Percentiles rank a stretch among this genome's conserved stretches.
phyloP scores from a whole-genome alignment of 1,140 invertebrate species.

The Sarcophaga peregrina region DNA sequence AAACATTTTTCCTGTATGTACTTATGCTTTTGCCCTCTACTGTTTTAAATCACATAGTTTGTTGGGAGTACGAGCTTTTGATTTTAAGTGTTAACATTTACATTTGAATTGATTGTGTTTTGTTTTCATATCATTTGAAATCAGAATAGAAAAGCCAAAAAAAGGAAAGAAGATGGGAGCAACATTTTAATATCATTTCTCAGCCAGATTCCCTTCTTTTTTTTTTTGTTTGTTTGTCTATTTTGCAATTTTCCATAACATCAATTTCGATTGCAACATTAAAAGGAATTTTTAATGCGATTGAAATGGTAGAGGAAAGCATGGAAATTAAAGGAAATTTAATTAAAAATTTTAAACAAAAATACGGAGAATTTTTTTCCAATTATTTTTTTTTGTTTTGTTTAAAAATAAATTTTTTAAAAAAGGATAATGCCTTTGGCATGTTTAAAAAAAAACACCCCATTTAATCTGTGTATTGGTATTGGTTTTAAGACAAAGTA shows the following conservation, averaged over 20 bases:
- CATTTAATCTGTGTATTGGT: no score
- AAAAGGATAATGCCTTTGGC: no score
- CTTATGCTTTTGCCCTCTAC: not conserved
- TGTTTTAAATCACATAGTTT: conserved; percentile 10
- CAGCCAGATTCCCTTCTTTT: not conserved
- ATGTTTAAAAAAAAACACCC: no score
- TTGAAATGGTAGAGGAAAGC: not conserved
- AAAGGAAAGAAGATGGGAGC: not conserved
- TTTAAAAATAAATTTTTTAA: no score
- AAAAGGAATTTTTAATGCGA: conserved; percentile 63
- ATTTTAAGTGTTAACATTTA: conserved; percentile 39
- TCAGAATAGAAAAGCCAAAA: not conserved
- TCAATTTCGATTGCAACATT: conserved; percentile 66
- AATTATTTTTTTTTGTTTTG: no score
- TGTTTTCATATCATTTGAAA: conserved; percentile 29
- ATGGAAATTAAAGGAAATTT: conserved; percentile 6
- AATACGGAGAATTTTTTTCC: no score
- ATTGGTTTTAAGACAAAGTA: no score
- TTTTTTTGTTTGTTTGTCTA: not conserved
- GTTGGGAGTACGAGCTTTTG: not conserved
- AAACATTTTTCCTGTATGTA: not conserved
- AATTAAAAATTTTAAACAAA: conserved; percentile 11
- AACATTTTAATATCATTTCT: not conserved
- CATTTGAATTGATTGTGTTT: conserved; percentile 47
- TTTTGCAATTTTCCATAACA: conserved; percentile 58